Percentiles rank a stretch among this genome's conserved stretches.
phyloP scores from a whole-genome alignment of 2,113 vertebrate genomes.

The Seriola dumerili region DNA sequence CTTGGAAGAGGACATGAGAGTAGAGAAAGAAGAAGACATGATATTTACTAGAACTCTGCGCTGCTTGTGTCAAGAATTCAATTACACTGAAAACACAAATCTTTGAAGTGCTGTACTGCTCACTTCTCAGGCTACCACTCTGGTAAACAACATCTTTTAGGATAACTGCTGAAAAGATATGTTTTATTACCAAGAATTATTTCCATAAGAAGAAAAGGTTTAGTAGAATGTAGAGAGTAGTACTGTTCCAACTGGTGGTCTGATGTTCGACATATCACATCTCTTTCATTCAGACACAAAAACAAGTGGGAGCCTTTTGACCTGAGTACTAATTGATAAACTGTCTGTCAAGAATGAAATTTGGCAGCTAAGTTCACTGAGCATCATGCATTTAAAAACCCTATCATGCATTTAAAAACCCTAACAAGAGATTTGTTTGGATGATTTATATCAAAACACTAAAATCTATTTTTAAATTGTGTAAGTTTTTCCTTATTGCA shows the following conservation, averaged over 20 bases:
- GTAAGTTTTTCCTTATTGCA: not conserved
- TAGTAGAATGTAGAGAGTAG: not conserved
- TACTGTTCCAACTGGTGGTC: not conserved
- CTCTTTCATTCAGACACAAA: not conserved
- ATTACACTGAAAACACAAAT: slow-evolving; percentile 52
- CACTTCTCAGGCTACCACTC: slow-evolving; percentile 36
- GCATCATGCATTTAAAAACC: not conserved
- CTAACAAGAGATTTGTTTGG: not conserved
- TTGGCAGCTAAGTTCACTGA: not conserved
- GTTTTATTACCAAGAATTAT: slow-evolving; percentile 21
- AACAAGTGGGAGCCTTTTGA: not conserved
- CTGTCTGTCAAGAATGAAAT: not conserved
- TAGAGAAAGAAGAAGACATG: slow-evolving; percentile 39
- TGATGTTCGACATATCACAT: not conserved
- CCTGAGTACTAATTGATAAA: not conserved
- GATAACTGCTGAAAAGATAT: slow-evolving; percentile 21
- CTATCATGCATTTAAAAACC: not conserved
- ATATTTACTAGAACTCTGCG: slow-evolving; percentile 59
- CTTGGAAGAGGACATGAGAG: slow-evolving; percentile 38
- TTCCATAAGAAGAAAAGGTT: not conserved
- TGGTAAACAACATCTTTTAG: slow-evolving; percentile 32
- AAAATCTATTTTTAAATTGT: not conserved
- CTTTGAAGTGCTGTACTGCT: slow-evolving; percentile 54
- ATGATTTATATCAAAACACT: not conserved
- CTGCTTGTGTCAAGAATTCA: slow-evolving; percentile 73